A percentile compares a stretch with the other conserved stretches of the same genome.
Evolutionary conservation across 2,888 invertebrate species (phyloP).

Genomic region (Xiphydria camelus): DNA sequence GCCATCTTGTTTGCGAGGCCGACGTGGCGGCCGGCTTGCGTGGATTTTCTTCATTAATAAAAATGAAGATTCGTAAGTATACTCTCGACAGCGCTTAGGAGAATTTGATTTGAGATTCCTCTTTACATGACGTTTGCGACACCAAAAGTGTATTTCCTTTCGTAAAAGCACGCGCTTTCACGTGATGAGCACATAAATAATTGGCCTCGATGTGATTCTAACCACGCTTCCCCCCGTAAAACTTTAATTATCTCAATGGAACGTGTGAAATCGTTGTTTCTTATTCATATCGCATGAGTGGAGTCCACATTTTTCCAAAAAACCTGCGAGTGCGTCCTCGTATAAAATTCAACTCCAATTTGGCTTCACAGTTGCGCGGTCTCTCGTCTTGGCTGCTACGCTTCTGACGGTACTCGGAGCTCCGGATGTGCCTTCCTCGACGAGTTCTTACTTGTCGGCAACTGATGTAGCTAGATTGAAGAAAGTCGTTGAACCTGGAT

Average conservation of each 20-base stretch:
- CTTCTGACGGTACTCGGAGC: constrained; percentile 21
- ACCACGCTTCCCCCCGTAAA: too few relatives aligned
- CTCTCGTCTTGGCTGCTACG: constrained; percentile 3
- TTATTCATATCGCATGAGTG: not conserved
- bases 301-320: not conserved
- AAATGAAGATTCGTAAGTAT: constrained; percentile 42
- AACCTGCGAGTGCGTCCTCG: not conserved
- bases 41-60: constrained; percentile 25
- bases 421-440: constrained; percentile 41
- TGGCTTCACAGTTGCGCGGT: too few relatives aligned
- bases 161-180: too few relatives aligned
- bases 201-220: too few relatives aligned
- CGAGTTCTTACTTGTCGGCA: constrained; percentile 46
- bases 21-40: constrained; percentile 50
- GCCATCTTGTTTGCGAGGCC: constrained; percentile 50
- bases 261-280: not conserved
- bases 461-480: constrained; percentile 46
- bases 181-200: too few relatives aligned
- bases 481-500: constrained; percentile 46
- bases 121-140: too few relatives aligned
- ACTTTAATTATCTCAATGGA: too few relatives aligned
- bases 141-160: too few relatives aligned
- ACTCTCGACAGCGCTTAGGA: not conserved
- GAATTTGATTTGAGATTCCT: not conserved
- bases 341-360: too few relatives aligned